Percentiles rank a stretch among this genome's conserved stretches.
Evolutionary conservation across 2,888 invertebrate species (phyloP).

Genomic region (Baccha elongata): DNA sequence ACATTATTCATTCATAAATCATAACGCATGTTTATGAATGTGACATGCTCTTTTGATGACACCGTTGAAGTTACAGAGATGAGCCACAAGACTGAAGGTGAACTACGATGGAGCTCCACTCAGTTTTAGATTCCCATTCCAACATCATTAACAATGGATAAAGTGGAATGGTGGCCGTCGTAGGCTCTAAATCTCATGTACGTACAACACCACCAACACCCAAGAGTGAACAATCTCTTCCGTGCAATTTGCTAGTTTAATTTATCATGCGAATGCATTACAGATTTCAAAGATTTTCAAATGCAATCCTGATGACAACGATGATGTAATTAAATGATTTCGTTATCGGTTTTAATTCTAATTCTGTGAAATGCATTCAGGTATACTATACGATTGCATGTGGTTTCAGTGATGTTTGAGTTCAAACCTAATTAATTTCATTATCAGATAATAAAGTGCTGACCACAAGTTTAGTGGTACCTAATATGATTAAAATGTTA

Average conservation of each 20-base stretch:
- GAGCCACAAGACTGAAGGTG: conserved; percentile 1
- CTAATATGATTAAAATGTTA: too few relatives aligned
- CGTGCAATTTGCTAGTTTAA: conserved; percentile 2
- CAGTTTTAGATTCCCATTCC: conserved; percentile 2
- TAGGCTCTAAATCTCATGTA: conserved; percentile 10
- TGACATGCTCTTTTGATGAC: neutral
- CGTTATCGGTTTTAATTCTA: too few relatives aligned
- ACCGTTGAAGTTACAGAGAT: neutral
- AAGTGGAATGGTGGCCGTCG: neutral
- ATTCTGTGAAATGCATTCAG: too few relatives aligned
- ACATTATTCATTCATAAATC: neutral
- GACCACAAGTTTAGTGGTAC: too few relatives aligned
- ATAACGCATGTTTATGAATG: neutral
- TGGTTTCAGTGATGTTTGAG: too few relatives aligned
- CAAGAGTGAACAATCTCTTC: conserved; percentile 39
- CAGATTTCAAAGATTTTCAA: conserved; percentile 2
- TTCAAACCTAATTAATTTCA: too few relatives aligned
- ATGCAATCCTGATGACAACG: neutral
- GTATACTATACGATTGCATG: too few relatives aligned
- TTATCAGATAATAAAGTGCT: too few relatives aligned
- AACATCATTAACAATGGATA: conserved; percentile 14
- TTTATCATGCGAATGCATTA: neutral
- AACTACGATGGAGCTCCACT: neutral
- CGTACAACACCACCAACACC: neutral
- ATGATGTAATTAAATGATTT: neutral